phyloP scores from a whole-genome alignment of 2,888 invertebrate genomes.

The Zygaena filipendulae region DNA sequence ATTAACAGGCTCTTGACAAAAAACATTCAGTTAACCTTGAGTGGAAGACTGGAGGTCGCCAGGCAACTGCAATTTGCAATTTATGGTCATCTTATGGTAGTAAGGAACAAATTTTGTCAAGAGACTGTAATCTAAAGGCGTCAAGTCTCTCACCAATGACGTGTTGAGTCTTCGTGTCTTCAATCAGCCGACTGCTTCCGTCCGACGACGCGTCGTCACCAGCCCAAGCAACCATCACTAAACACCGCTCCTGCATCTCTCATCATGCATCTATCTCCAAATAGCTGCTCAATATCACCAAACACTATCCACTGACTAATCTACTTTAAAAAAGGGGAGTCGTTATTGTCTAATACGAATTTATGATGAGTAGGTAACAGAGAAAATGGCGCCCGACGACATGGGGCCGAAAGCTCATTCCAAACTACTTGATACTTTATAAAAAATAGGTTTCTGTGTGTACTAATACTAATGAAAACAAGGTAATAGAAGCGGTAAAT shows the following conservation, averaged over 20 bases:
- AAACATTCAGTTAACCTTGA: constrained; percentile 5
- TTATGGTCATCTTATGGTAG: no score
- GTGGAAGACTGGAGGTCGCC: background rate
- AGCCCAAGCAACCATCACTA: constrained; percentile 47
- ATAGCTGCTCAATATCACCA: constrained; percentile 20
- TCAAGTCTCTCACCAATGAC: no score
- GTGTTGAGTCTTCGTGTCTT: constrained; percentile 23
- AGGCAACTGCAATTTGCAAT: no score
- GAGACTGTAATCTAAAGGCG: no score
- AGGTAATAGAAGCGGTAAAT: constrained; percentile 63
- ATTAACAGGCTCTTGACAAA: no score
- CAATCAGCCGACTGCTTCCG: constrained; percentile 23
- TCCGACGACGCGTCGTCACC: no score
- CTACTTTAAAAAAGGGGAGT: constrained; percentile 24
- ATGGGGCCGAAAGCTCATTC: constrained; percentile 40
- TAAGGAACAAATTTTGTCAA: no score
- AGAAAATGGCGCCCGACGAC: constrained; percentile 38
- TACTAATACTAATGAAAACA: constrained; percentile 31
- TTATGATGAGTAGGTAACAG: constrained; percentile 18
- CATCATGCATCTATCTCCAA: constrained; percentile 52
- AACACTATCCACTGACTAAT: constrained; percentile 17
- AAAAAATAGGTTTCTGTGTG: constrained; percentile 26
- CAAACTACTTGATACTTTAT: constrained; percentile 32
- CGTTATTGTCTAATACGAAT: constrained; percentile 17
- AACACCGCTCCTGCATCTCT: constrained; percentile 29